Conservation (phyloP, 1,140 invertebrate species). For the Linepithema humile region DNA sequence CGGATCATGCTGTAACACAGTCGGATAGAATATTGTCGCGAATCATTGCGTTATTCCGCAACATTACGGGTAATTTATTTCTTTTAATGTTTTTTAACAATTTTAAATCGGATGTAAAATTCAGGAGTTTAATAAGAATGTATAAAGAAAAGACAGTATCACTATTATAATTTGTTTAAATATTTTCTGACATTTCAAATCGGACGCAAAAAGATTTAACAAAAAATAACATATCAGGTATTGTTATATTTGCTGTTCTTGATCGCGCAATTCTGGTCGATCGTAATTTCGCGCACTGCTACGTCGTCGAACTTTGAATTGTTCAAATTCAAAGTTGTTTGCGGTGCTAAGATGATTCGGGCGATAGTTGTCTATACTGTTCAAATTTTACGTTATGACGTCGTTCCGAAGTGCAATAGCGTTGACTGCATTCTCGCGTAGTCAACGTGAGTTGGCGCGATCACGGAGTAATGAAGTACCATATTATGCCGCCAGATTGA, state of each 20-base stretch:
- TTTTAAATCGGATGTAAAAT: too few species aligned
- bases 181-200: neutral
- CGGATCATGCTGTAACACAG: neutral
- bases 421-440: conserved; percentile 15
- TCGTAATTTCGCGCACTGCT: neutral
- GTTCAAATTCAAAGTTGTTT: too few species aligned
- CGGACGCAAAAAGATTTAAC: neutral
- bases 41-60: neutral
- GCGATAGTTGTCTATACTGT: conserved; percentile 23
- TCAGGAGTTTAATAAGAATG: too few species aligned
- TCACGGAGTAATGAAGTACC: conserved; percentile 44
- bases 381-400: conserved; percentile 34
- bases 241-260: neutral
- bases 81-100: too few species aligned
- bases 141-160: too few species aligned
- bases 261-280: neutral
- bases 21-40: neutral
- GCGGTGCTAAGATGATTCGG: neutral
- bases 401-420: neutral
- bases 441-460: conserved; percentile 28
- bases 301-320: conserved; percentile 1
- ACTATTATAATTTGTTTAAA: too few species aligned
- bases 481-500: conserved; percentile 42
- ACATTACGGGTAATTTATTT: neutral
- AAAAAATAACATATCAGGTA: neutral